phyloP scores from a whole-genome alignment of 2,797 vertebrate species.

The Scyliorhinus canicula region DNA sequence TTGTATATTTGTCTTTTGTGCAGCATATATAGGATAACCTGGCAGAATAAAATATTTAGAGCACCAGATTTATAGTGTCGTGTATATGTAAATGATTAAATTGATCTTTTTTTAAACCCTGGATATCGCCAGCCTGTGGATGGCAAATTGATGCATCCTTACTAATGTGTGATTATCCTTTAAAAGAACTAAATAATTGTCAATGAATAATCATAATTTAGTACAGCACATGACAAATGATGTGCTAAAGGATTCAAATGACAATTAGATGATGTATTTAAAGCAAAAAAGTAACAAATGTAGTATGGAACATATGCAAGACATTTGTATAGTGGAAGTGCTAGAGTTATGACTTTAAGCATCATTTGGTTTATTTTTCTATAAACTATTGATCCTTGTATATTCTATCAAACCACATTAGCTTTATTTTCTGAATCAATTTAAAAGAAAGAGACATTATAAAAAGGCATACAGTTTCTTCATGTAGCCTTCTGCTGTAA shows the following conservation, averaged over 20 bases:
- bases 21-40: not conserved
- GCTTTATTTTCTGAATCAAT: not conserved
- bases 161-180: not conserved
- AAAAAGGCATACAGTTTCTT: not conserved
- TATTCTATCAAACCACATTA: not conserved
- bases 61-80: not conserved
- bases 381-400: not conserved
- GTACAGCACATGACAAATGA: not conserved
- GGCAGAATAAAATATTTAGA: not conserved
- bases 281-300: not conserved
- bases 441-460: not conserved
- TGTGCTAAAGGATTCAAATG: not conserved
- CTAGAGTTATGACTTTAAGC: not conserved
- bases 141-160: not conserved
- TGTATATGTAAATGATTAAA: not conserved
- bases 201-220: not conserved
- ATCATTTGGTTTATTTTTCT: constrained; percentile 11
- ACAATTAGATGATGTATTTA: not conserved
- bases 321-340: not conserved
- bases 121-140: not conserved
- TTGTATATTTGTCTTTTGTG: not conserved
- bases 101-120: not conserved
- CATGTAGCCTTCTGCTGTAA: not conserved
- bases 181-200: not conserved
- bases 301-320: not conserved